phyloP scores from a whole-genome alignment of 2,888 invertebrate species.

The Nesidiocoris tenuis region DNA sequence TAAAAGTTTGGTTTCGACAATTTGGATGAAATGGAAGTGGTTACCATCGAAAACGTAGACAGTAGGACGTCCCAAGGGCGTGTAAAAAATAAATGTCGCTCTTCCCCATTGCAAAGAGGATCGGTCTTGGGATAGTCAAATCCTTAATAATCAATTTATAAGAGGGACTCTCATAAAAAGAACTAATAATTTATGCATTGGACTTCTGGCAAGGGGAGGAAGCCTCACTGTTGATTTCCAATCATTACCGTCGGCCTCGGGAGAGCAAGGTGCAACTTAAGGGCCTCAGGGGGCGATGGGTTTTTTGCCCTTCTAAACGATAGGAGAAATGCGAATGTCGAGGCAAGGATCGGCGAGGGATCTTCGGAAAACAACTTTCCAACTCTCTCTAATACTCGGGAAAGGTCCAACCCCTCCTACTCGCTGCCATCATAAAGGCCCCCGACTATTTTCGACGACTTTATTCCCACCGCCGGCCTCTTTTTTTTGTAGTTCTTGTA shows the following conservation, averaged over 20 bases:
- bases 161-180: conserved; percentile 31
- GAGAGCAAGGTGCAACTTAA: conserved; percentile 19
- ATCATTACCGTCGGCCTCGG: conserved; percentile 42
- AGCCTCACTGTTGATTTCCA: conserved; percentile 43
- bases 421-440: not conserved
- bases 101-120: conserved; percentile 3
- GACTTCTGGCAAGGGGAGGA: conserved; percentile 20
- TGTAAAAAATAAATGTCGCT: conserved; percentile 25
- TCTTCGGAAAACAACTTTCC: not conserved
- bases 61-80: conserved; percentile 6
- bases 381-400: not conserved
- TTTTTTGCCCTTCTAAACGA: not conserved
- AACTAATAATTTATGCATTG: conserved; percentile 46
- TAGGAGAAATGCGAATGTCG: not conserved
- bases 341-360: not conserved
- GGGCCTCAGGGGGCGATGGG: conserved; percentile 8
- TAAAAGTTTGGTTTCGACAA: not conserved
- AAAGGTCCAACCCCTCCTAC: not conserved
- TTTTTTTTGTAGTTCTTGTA: too few species aligned
- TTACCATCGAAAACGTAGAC: not conserved
- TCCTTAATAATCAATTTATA: conserved; percentile 47
- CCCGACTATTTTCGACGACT: not conserved
- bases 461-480: too few species aligned
- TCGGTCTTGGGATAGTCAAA: conserved; percentile 32
- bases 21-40: not conserved